These are phyloP conservation scores for Aradophagus sp. DNA, from an alignment of 1,140 invertebrate species.

Conservation along the genomic window DNA sequence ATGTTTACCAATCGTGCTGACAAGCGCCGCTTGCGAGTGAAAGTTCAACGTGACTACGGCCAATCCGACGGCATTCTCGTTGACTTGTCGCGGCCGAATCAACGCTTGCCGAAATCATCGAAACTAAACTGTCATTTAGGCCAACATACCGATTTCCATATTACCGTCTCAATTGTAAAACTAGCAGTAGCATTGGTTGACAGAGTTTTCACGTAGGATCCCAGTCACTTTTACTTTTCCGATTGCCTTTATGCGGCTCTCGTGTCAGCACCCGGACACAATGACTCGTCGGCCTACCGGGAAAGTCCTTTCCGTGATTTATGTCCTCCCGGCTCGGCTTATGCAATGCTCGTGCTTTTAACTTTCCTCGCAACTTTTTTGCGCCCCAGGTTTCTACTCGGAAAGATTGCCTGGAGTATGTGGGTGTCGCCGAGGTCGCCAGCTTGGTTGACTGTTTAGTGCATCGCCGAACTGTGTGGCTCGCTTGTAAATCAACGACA, in stretches of 20 bases:
- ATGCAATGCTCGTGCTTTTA: conserved; percentile 16
- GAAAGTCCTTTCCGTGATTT: conserved; percentile 20
- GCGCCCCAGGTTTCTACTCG: background rate
- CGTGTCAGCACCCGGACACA: conserved; percentile 9
- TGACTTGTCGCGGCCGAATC: too few relatives aligned
- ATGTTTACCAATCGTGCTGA: too few relatives aligned
- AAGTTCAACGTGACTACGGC: too few relatives aligned
- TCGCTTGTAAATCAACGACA: too few relatives aligned
- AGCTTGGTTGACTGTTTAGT: background rate
- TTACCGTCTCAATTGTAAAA: too few relatives aligned
- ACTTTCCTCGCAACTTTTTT: conserved; percentile 23
- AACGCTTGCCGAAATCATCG: too few relatives aligned
- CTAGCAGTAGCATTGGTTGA: too few relatives aligned
- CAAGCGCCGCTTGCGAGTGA: too few relatives aligned
- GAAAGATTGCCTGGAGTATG: background rate
- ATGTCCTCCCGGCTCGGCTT: conserved; percentile 16
- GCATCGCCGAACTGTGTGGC: background rate
- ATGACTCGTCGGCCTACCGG: conserved; percentile 18
- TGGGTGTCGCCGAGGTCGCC: too few relatives aligned
- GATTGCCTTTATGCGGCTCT: conserved; percentile 9
- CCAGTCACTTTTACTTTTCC: conserved; percentile 25
- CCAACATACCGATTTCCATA: too few relatives aligned
- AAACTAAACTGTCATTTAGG: too few relatives aligned
- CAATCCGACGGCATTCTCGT: too few relatives aligned
- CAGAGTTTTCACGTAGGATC: conserved; percentile 7